phyloP scores from a whole-genome alignment of 2,113 vertebrate species.

The Gulo gulo region DNA sequence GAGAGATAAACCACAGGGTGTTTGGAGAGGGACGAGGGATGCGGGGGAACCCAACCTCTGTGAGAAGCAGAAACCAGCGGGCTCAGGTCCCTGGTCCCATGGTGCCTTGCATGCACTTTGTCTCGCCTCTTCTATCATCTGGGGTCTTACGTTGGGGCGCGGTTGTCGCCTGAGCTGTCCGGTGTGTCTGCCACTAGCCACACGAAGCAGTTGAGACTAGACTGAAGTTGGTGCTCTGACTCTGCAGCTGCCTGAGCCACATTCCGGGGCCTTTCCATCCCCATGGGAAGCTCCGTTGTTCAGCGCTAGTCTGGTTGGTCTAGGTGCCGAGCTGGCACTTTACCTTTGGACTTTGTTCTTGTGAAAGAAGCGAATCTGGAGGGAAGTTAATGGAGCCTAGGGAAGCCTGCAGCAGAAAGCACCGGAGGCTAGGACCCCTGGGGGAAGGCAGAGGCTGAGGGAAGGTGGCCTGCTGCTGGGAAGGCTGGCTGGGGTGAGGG shows the following conservation, averaged over 20 bases:
- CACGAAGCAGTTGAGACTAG: neutral
- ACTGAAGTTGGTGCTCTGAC: no score
- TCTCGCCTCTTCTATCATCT: rapidly evolving
- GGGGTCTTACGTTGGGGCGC: neutral
- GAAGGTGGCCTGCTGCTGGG: neutral
- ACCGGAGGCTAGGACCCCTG: rapidly evolving
- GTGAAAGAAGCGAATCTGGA: rapidly evolving
- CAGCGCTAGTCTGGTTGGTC: neutral
- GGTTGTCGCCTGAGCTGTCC: neutral
- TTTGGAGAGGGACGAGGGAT: neutral
- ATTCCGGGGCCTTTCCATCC: neutral
- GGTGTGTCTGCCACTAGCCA: neutral
- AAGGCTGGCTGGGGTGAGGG: neutral
- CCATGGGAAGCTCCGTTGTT: neutral
- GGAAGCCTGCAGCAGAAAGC: neutral
- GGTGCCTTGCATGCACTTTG: rapidly evolving
- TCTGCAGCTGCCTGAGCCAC: neutral
- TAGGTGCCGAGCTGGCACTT: neutral
- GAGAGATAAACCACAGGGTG: no score
- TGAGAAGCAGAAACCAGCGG: neutral
- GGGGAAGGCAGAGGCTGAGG: neutral
- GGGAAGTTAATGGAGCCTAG: neutral
- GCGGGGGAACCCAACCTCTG: no score
- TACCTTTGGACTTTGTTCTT: neutral
- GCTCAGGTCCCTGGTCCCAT: rapidly evolving